Percentiles rank a stretch among this genome's conserved stretches.
Evolutionary conservation across 1,140 invertebrate genomes (phyloP).

Genomic region (Drosophila nigromelanica): DNA sequence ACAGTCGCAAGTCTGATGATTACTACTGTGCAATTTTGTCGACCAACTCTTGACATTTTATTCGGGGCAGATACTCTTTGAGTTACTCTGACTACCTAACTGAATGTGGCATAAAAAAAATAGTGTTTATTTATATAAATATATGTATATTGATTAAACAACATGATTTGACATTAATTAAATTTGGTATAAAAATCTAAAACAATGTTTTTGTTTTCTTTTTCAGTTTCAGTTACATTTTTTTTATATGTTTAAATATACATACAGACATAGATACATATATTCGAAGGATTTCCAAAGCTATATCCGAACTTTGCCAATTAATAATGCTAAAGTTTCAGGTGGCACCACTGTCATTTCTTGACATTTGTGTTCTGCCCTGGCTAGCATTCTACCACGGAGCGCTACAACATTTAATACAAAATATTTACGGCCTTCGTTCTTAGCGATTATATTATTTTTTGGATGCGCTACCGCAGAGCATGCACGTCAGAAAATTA

Average conservation of each 20-base stretch:
- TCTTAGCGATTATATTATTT: no score
- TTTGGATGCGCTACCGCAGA: no score
- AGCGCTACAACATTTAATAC: no score
- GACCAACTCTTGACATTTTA: conserved; percentile 23
- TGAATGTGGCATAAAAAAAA: conserved; percentile 26
- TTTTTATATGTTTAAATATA: conserved; percentile 21
- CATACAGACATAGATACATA: conserved; percentile 9
- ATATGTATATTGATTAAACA: conserved; percentile 49
- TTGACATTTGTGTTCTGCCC: no score
- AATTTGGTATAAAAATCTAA: conserved; percentile 79
- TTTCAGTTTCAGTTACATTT: conserved; percentile 20
- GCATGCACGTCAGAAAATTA: no score
- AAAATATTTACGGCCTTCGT: no score
- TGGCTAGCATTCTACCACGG: no score
- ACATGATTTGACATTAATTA: conserved; percentile 68
- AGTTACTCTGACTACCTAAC: conserved; percentile 23
- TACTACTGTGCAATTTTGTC: conserved; percentile 12
- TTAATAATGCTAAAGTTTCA: no score
- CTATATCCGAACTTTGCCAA: no score
- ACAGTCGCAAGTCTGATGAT: conserved; percentile 6
- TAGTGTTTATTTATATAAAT: conserved; percentile 6
- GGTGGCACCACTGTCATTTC: no score
- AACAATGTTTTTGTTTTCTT: conserved; percentile 55
- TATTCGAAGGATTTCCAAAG: background rate
- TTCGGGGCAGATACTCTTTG: conserved; percentile 32